A percentile compares a stretch with the other conserved stretches of the same genome.
Evolutionary conservation across 2,797 vertebrate species (phyloP).

Genomic region (Enteromius unitaeniatus): DNA sequence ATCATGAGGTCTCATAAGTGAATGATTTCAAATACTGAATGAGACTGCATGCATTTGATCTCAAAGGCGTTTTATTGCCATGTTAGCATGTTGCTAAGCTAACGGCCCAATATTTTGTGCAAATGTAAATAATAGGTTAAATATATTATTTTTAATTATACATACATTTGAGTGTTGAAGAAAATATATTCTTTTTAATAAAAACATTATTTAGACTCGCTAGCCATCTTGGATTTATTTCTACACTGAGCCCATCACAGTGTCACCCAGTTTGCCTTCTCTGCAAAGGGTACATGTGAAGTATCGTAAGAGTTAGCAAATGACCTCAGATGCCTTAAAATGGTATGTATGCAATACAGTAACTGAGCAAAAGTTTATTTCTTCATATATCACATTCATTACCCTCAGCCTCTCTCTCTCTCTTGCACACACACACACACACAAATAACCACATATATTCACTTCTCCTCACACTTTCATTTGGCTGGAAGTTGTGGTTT

Average conservation of each 20-base stretch:
- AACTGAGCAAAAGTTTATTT: neutral
- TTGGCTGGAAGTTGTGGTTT: constrained; percentile 44
- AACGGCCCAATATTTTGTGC: neutral
- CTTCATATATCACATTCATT: constrained; percentile 42
- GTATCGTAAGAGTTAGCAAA: neutral
- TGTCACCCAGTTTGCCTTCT: neutral
- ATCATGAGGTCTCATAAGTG: neutral
- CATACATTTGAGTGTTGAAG: neutral
- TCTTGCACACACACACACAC: neutral
- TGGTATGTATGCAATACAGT: neutral
- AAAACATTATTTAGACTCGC: neutral
- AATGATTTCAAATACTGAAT: neutral
- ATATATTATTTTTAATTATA: neutral
- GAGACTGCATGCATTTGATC: neutral
- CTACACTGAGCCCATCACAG: neutral
- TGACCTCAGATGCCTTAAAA: neutral
- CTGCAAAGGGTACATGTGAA: neutral
- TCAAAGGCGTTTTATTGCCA: neutral
- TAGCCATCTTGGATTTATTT: neutral
- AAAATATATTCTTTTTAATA: neutral
- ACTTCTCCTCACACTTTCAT: constrained; percentile 32
- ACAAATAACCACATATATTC: constrained; percentile 22
- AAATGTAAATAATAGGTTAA: neutral
- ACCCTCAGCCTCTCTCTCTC: constrained; percentile 13
- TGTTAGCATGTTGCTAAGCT: neutral